Percentiles rank a stretch among this genome's conserved stretches.
These are phyloP conservation scores for Astyanax mexicanus DNA, from an alignment of 2,797 vertebrate species.

Conservation along the genomic window DNA sequence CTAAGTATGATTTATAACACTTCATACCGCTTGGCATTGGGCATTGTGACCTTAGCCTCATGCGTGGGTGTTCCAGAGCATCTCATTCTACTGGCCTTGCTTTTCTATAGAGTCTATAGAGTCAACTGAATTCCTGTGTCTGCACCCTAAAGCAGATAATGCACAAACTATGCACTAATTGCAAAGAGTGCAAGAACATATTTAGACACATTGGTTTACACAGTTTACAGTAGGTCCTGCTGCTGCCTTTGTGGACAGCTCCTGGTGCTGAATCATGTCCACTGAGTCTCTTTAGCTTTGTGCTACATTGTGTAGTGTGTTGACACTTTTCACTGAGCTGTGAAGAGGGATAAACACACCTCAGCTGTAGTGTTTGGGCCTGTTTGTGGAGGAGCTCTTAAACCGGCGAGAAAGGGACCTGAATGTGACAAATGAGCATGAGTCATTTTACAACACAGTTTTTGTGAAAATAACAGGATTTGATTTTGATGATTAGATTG, in stretches of 20 bases:
- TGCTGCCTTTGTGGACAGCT: conserved; percentile 40
- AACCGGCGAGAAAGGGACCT: background rate
- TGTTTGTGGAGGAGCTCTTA: background rate
- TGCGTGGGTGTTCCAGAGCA: background rate
- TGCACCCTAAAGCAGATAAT: background rate
- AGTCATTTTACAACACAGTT: conserved; percentile 26
- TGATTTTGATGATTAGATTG: background rate
- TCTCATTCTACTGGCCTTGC: background rate
- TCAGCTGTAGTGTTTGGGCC: background rate
- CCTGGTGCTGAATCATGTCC: conserved; percentile 38
- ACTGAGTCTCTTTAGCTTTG: background rate
- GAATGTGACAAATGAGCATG: background rate
- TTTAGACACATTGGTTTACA: no score
- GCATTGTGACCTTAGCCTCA: background rate
- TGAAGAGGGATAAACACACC: background rate
- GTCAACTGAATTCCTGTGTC: background rate
- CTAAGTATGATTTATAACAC: background rate
- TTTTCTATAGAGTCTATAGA: background rate
- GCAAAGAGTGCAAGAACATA: background rate
- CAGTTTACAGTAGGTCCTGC: background rate
- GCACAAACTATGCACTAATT: background rate
- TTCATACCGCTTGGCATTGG: background rate
- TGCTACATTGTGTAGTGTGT: background rate
- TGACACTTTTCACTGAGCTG: background rate
- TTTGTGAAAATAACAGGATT: background rate